Conservation (phyloP, 2,113 vertebrate species). For the Ptilonorhynchus violaceus region DNA sequence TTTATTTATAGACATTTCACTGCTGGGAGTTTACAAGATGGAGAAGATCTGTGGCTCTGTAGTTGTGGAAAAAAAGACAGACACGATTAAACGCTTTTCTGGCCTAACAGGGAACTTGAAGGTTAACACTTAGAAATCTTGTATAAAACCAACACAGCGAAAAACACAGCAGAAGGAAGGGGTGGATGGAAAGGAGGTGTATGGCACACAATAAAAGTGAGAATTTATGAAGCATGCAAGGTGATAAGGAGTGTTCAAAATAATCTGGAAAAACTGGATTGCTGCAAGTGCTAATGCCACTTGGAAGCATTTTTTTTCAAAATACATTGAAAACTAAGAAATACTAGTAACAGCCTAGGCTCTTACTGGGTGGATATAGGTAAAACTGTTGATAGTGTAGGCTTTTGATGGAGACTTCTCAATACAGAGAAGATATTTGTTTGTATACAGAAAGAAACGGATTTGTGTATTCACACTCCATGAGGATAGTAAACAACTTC, state of each 20-base stretch:
- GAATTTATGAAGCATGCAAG: slow-evolving; percentile 16
- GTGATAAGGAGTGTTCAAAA: not conserved
- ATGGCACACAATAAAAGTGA: not conserved
- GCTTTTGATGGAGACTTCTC: not conserved
- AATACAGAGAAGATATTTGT: not conserved
- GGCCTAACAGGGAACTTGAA: not conserved
- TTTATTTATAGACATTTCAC: not conserved
- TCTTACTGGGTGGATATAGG: not conserved
- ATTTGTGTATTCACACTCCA: not conserved
- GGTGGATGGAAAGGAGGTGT: not conserved
- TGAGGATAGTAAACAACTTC: not conserved
- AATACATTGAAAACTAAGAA: not conserved
- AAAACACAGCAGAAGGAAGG: not conserved
- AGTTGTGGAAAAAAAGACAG: not conserved
- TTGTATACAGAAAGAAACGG: not conserved
- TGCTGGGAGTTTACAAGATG: not conserved
- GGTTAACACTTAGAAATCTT: not conserved
- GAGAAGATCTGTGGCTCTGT: not conserved
- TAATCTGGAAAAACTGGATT: slow-evolving; percentile 23
- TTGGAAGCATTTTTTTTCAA: not conserved
- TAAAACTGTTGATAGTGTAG: not conserved
- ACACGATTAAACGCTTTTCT: not conserved
- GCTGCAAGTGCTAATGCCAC: not conserved
- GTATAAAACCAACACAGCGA: not conserved
- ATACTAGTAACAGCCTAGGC: not conserved